Base-by-base conservation (phyloP, 2,797 vertebrate species). In the Aselliscus stoliczkanus region DNA sequence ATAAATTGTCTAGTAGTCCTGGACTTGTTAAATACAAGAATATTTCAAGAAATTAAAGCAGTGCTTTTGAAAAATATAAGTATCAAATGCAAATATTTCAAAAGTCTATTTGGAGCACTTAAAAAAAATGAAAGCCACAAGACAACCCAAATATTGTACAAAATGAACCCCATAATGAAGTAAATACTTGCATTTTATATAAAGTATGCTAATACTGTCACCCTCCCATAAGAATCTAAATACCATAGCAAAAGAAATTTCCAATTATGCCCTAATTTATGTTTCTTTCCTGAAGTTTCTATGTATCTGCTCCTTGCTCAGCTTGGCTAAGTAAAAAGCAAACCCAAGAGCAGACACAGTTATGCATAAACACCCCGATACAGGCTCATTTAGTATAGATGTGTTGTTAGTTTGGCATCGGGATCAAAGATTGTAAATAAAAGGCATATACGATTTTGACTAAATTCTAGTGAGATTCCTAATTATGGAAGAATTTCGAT, bases 161-260 rank as follows among this genome's bases (percentile, higher is more conserved):
- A 94, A 58, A 13, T n/a, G 34, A 90, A 70, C 15, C 21, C 18
- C 15, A 14, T 2, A 18, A 81, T 25, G 56, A 72, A 73, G 17
- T 20, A 62, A 84, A 84, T 94, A 94, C 58, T 47, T 96, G 97
- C 97, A 98, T 98, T 98, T 98, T 97, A 97, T 98, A 97, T 80
- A 44, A 97, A 97, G 85, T 94, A 72, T 80, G 88, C 75, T 88
- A 96, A 97, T 50, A 14, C 47, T 98, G 98, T 98, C 98, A 99
- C 97, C 90, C 97, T 96, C 88, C 96, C 90, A 96, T 72, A 25
- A 95, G 95, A 98, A 96, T 98, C 97, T 98, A 93, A 97, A 99
- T 98, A 98, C 98, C 98, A 98, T 98, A 98, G 98, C 97, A 98
- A 99, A 98, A 82, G 92, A 96, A 88, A 42, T 96, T 91, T 56